Evolutionary conservation across 2,888 invertebrate genomes (phyloP), one percentile per base, ranked within the genome.

Genomic region (Nipponacmea schrenckii): DNA sequence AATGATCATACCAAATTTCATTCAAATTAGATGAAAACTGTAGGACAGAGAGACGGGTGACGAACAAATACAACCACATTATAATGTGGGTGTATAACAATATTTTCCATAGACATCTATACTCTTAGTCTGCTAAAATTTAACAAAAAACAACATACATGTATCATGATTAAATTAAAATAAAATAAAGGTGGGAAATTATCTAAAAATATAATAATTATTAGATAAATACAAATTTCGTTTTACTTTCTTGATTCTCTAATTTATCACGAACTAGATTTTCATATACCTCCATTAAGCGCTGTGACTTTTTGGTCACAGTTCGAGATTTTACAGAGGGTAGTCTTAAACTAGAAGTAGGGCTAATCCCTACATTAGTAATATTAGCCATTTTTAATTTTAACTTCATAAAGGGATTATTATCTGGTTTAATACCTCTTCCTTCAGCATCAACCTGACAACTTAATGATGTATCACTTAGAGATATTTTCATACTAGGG

Each of bases 181-280:
- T 39, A 39, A 39, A 39, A 39, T 10, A 8, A 39, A 39, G 39
- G 39, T 39, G 39, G 39, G 39, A 5, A 39, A 39, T 8, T 8
- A 39, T 10, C 10, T 8, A 39, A 39, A n/a, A 39, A 39, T 39
- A 39, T 39, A 39, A 39, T 31, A 39, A 39, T 39, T 8, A 39
- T 79, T 75, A 85, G 70, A 85, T 81, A 72, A 85, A 81, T 67
- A 85, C 82, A 46, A 83, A 80, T 31, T 80, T 79, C 15, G 83
- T 80, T 62, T 78, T 73, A 74, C 84, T 84, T 48, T 80, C 78
- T 12, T 70, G 70, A 8, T 80, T 78, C 26, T 74, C 77, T 31
- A 84, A 67, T 69, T 82, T 81, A 4, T 79, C 70, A 64, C 77
- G 74, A 62, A 83, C 77, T 56, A 82, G 80, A 48, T 78, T 67